Percentiles rank a stretch among this genome's conserved stretches.
Conservation (phyloP, 1,140 invertebrate genomes). For the Zaprionus gabonicus region DNA sequence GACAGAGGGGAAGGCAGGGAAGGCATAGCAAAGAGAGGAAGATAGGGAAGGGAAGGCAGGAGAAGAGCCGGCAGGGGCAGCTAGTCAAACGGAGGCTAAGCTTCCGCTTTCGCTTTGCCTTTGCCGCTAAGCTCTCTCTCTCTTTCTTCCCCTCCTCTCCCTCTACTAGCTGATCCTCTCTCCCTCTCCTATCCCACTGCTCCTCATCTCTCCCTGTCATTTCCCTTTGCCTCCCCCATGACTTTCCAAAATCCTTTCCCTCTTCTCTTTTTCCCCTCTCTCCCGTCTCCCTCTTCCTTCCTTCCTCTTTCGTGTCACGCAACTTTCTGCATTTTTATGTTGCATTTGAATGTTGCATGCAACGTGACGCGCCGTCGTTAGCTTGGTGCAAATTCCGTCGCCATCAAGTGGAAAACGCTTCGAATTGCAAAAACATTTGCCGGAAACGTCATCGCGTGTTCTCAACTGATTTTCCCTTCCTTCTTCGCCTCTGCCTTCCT, state of each 20-base stretch:
- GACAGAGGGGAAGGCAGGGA: background rate
- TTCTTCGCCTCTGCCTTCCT: background rate
- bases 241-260: no score
- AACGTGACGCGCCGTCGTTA: conserved; percentile 40
- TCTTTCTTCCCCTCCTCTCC: background rate
- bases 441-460: background rate
- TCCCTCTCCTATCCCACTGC: background rate
- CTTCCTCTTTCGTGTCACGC: background rate
- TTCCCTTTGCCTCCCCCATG: conserved; percentile 1
- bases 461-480: background rate
- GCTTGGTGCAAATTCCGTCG: conserved; percentile 63
- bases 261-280: no score
- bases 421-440: conserved; percentile 39
- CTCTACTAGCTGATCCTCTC: no score
- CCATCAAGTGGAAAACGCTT: conserved; percentile 59
- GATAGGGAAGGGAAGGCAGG: background rate
- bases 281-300: background rate
- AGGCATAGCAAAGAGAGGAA: no score
- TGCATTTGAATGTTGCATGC: conserved; percentile 23
- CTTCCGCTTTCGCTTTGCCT: conserved; percentile 63
- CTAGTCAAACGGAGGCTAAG: conserved; percentile 50
- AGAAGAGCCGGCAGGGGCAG: conserved; percentile 8
- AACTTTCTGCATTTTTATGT: conserved; percentile 31
- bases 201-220: background rate
- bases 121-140: background rate